Base-by-base conservation (phyloP, 2,113 vertebrate genomes). In the Mola mola region DNA sequence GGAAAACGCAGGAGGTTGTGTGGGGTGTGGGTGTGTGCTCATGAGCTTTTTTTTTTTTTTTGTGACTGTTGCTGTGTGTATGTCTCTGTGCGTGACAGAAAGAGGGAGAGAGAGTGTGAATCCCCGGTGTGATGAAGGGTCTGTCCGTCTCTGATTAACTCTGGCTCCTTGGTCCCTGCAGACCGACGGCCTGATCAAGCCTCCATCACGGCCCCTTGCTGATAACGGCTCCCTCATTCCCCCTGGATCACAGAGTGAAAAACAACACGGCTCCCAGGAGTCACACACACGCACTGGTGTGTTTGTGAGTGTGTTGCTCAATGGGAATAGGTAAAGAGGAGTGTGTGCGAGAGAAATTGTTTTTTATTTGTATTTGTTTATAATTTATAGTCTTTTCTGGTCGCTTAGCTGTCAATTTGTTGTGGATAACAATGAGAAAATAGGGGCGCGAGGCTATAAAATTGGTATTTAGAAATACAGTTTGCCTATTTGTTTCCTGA, bases 91-190 rank as follows among this genome's bases (percentile, higher is more conserved):
- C 56, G 66, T 71, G 63, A 16, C 6, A 26, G 44, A 26, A 21
- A 25, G 22, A 26, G 24, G 8, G 19, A 31, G 63, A 48, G 42
- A 53, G 56, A 56, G 65, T 63, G 57, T 66, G 69, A 85, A 58
- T 92, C 89, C 90, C 86, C 44, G 8, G 84, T 86, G 89, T 83
- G 68, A 76, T 65, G 75, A 85, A 72, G 84, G 85, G 85, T 87
- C 87, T 88, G 88, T 90, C 86, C 86, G 78, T 66, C 81, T 90
- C 90, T 91, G 90, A 92, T 92, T 92, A 91, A 88, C 90, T 91
- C 50, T 55, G 71, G 84, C 81, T 87, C 78, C 72, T 60, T 4
- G 49, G 73, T 88, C 90, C 91, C 89, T 3, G 55, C 68, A 83
- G 91, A 91, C 85, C 28, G 12, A 68, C 70, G 53, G 87, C 78